Evolutionary conservation across 2,888 invertebrate species (phyloP), one percentile per base, ranked within the genome.

Genomic region (Orgyia antiqua): DNA sequence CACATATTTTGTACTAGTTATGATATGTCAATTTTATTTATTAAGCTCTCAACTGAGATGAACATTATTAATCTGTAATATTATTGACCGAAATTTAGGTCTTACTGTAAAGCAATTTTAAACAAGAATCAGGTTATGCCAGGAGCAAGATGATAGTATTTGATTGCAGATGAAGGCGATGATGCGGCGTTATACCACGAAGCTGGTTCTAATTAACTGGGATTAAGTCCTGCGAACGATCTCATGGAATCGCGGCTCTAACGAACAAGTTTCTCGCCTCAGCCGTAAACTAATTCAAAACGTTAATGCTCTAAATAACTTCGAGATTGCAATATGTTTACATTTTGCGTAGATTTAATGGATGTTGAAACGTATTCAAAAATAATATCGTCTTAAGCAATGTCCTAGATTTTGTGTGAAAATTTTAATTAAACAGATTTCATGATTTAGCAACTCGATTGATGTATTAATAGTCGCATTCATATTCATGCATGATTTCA

Each of bases 191-290:
- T 53, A 60, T 56, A 48, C 61, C 59, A 60, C 45, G 51, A 52
- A 62, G 61, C 57, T 56, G 58, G 45, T 50, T 56, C 69, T 68
- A 76, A 80, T 79, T 76, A 79, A 59, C 55, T 58, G 48, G 62
- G 67, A 79, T 73, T 74, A 69, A 74, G 73, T 70, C 51, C 52
- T 39, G 62, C 57, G 61, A 66, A 65, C 55, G 67, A 57, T 33
- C 52, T 45, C 41, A 37, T 43, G 48, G 55, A 60, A 68, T 67
- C 67, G 52, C 50, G 56, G 50, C 58, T 45, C 51, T 51, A 66
- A 63, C 57, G 49, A 57, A 63, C 51, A 53, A 56, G 51, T 45
- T 51, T 54, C 42, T 46, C 46, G 40, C 39, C 38, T 49, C 45
- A 44, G 38, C 52, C 42, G 44, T 37, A 45, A 51, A 58, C 44